Conservation (phyloP, 2,888 invertebrate species). For the Xiphydria camelus region DNA sequence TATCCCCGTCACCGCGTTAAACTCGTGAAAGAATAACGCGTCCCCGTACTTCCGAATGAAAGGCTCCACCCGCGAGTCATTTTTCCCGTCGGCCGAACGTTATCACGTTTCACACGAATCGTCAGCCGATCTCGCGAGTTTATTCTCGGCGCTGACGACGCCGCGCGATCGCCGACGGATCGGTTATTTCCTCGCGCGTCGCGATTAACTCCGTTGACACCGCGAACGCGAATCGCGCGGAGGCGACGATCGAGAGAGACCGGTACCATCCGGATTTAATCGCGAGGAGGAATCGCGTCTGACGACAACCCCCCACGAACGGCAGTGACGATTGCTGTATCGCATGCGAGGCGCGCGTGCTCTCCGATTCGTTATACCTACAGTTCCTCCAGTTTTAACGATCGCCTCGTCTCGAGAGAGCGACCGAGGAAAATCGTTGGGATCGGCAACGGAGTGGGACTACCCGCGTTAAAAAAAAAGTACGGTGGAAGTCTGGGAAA, state of each 20-base stretch:
- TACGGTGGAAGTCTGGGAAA: too few relatives aligned
- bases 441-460: too few relatives aligned
- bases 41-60: too few relatives aligned
- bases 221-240: neutral
- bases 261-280: conserved; percentile 1
- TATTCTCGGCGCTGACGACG: neutral
- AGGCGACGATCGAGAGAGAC: too few relatives aligned
- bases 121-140: neutral
- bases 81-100: neutral
- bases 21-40: too few relatives aligned
- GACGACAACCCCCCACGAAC: neutral
- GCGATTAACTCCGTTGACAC: neutral
- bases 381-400: too few relatives aligned
- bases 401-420: too few relatives aligned
- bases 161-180: neutral
- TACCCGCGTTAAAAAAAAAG: too few relatives aligned
- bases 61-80: too few relatives aligned
- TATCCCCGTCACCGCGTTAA: too few relatives aligned
- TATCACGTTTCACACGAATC: neutral
- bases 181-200: neutral
- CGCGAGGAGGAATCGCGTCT: neutral
- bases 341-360: neutral
- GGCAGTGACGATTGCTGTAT: neutral
- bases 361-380: too few relatives aligned
- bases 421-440: too few relatives aligned